phyloP scores from a whole-genome alignment of 2,797 vertebrate genomes.

The Rhabdophis nuchalis region DNA sequence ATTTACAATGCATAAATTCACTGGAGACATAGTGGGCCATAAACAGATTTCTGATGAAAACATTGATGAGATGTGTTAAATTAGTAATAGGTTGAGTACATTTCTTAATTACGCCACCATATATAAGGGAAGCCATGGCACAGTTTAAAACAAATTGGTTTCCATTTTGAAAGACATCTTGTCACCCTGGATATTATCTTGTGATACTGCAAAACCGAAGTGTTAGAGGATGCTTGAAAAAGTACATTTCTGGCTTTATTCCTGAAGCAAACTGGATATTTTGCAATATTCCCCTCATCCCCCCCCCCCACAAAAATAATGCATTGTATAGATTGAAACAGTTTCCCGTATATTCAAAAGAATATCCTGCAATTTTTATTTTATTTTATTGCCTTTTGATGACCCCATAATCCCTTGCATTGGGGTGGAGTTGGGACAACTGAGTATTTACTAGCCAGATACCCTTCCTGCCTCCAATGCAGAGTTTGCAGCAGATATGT shows the following conservation, averaged over 20 bases:
- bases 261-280: constrained; percentile 44
- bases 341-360: constrained; percentile 28
- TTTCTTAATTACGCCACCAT: constrained; percentile 70
- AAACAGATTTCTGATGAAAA: constrained; percentile 66
- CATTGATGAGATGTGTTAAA: constrained; percentile 68
- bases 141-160: constrained; percentile 59
- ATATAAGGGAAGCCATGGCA: constrained; percentile 34
- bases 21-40: constrained; percentile 54
- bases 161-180: constrained; percentile 47
- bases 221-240: constrained; percentile 42
- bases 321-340: constrained; percentile 21
- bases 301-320: too few species aligned
- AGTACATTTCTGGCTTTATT: constrained; percentile 27
- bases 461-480: too few species aligned
- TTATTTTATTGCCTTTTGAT: too few species aligned
- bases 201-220: constrained; percentile 40
- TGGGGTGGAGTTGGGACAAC: too few species aligned
- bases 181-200: constrained; percentile 20
- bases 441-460: too few species aligned
- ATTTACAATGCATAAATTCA: constrained; percentile 71
- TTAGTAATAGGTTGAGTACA: constrained; percentile 73
- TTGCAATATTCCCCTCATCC: constrained; percentile 9
- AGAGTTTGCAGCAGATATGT: too few species aligned
- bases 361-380: neutral
- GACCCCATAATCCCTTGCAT: too few species aligned